A percentile compares a stretch with the other conserved stretches of the same genome.
These are phyloP conservation scores for Toxostoma redivivum DNA, from an alignment of 2,113 vertebrate species.

Conservation along the genomic window DNA sequence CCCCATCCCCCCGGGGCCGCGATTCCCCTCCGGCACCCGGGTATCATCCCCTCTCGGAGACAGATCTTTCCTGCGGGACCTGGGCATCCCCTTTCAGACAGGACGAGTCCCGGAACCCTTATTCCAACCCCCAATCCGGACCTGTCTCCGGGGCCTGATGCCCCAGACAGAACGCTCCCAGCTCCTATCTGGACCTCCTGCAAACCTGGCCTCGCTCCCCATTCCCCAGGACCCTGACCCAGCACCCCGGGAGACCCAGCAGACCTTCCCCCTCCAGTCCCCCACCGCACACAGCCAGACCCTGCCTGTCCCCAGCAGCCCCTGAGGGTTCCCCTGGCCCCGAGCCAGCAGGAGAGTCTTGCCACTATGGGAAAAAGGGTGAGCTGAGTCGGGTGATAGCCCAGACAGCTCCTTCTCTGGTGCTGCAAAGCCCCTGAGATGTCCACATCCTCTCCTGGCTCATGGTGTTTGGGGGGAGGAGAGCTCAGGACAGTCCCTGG, in stretches of 20 bases:
- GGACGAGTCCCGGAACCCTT: neutral
- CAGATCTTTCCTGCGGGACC: neutral
- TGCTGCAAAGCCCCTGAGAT: neutral
- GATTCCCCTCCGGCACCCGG: neutral
- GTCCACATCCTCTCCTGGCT: neutral
- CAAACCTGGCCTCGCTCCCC: neutral
- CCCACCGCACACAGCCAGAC: fast-evolving
- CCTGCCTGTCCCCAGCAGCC: neutral
- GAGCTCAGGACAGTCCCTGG: neutral
- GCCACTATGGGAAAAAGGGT: fast-evolving
- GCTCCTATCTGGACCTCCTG: neutral
- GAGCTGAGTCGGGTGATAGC: neutral
- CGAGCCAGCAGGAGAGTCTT: neutral
- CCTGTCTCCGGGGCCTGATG: neutral
- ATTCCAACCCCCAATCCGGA: neutral
- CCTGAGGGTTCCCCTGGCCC: neutral
- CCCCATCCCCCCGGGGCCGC: neutral
- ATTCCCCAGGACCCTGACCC: neutral
- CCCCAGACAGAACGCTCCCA: neutral
- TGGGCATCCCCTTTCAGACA: neutral
- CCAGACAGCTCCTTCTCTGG: neutral
- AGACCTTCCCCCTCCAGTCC: neutral
- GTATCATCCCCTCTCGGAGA: neutral
- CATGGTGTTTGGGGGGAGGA: neutral
- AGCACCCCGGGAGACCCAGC: neutral